Evolutionary conservation across 2,113 vertebrate genomes (phyloP).

Genomic region (Lepus europaeus): DNA sequence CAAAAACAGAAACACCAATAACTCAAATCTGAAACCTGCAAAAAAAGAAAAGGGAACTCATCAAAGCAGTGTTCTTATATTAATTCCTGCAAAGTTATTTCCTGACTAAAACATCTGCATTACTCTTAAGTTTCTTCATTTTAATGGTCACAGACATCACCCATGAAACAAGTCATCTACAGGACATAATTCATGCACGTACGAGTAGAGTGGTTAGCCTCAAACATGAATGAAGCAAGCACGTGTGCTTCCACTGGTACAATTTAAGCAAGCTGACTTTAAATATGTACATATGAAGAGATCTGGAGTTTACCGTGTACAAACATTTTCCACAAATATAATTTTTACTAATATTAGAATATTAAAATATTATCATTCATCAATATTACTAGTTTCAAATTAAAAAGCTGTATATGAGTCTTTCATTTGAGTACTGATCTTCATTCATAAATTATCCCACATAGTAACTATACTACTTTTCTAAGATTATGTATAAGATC

Average conservation of each 20-base stretch:
- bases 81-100: constrained; percentile 24
- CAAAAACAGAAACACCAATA: constrained; percentile 78
- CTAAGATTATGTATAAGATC: background rate
- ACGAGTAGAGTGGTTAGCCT: background rate
- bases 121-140: background rate
- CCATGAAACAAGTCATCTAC: background rate
- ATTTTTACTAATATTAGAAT: constrained; percentile 3
- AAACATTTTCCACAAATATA: constrained; percentile 23
- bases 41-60: constrained; percentile 63
- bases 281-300: background rate
- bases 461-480: background rate
- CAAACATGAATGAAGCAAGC: background rate
- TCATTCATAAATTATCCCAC: constrained; percentile 31
- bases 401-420: background rate
- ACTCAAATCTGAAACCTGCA: constrained; percentile 86
- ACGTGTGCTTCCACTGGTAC: background rate
- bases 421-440: background rate
- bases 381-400: background rate
- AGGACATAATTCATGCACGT: background rate
- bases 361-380: background rate
- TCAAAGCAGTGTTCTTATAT: background rate
- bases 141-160: background rate
- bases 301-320: background rate
- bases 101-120: background rate
- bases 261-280: background rate